Percentiles rank a stretch among this genome's conserved stretches.
These are phyloP conservation scores for Poeciliopsis retropinna DNA, from an alignment of 2,113 vertebrate genomes.

Conservation along the genomic window DNA sequence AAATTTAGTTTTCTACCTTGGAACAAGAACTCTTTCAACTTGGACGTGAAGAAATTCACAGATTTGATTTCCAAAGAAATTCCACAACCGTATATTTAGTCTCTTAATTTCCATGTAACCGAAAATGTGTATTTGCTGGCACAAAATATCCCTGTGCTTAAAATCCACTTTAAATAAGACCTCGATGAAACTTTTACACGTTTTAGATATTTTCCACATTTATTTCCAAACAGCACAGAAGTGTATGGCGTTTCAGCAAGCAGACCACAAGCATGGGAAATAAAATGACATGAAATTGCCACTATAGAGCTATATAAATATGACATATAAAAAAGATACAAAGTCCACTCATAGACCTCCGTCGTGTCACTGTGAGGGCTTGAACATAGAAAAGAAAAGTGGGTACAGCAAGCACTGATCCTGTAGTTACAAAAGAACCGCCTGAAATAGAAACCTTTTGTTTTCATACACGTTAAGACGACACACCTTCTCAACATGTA, in stretches of 20 bases:
- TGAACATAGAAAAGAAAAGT: conserved; percentile 68
- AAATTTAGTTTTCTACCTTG: no score
- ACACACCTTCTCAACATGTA: conserved; percentile 64
- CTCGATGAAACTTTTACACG: background rate
- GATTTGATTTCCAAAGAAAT: no score
- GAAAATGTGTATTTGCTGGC: background rate
- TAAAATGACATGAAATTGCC: conserved; percentile 69
- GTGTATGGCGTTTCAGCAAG: conserved; percentile 83
- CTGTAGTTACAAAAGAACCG: conserved; percentile 66
- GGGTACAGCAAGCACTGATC: conserved; percentile 74
- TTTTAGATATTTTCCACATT: conserved; percentile 72
- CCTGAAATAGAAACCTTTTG: conserved; percentile 69
- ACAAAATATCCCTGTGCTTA: background rate
- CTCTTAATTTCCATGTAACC: background rate
- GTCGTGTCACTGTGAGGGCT: conserved; percentile 52
- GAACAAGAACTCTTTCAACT: no score
- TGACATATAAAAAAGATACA: conserved; percentile 77
- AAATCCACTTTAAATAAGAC: background rate
- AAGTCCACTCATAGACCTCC: conserved; percentile 58
- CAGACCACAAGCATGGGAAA: conserved; percentile 80
- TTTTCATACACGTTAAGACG: conserved; percentile 76
- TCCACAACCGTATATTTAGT: no score
- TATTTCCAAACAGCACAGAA: conserved; percentile 82
- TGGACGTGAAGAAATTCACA: no score
- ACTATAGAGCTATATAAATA: conserved; percentile 79